These are phyloP conservation scores for Taenioides sp. DNA, from an alignment of 2,797 vertebrate species.

Conservation along the genomic window DNA sequence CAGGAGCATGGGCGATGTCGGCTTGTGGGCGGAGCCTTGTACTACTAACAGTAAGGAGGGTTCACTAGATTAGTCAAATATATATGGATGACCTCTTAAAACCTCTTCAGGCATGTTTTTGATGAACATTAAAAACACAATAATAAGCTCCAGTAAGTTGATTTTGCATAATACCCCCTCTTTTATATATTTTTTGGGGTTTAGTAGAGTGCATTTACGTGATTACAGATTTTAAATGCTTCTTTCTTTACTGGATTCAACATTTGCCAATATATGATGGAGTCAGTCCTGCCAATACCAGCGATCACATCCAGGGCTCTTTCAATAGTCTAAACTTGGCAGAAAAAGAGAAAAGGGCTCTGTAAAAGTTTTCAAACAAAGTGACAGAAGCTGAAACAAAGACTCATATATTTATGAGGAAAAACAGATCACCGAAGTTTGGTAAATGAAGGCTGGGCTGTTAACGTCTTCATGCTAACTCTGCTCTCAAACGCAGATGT, in stretches of 20 bases:
- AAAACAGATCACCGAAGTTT: background rate
- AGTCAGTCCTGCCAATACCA: background rate
- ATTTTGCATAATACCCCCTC: too few species aligned
- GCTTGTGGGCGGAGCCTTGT: too few species aligned
- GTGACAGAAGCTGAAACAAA: conserved; percentile 9
- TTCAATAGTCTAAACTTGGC: conserved; percentile 3
- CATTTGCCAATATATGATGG: background rate
- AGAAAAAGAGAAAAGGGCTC: background rate
- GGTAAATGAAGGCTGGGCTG: background rate
- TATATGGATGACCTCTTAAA: too few species aligned
- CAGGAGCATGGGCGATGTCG: too few species aligned
- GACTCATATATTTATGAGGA: conserved; percentile 2
- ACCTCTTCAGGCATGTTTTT: too few species aligned
- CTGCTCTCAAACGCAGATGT: background rate
- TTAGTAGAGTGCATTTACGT: background rate
- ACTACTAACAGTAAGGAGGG: too few species aligned
- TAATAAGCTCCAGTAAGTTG: too few species aligned
- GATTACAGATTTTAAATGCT: background rate
- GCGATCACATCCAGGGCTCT: background rate
- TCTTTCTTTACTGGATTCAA: background rate
- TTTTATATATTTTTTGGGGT: too few species aligned
- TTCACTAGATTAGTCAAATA: too few species aligned
- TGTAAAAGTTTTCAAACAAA: conserved; percentile 6
- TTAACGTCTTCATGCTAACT: background rate
- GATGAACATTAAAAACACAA: too few species aligned